These are phyloP conservation scores for Oligia strigilis DNA, from an alignment of 2,888 invertebrate genomes.

Conservation along the genomic window DNA sequence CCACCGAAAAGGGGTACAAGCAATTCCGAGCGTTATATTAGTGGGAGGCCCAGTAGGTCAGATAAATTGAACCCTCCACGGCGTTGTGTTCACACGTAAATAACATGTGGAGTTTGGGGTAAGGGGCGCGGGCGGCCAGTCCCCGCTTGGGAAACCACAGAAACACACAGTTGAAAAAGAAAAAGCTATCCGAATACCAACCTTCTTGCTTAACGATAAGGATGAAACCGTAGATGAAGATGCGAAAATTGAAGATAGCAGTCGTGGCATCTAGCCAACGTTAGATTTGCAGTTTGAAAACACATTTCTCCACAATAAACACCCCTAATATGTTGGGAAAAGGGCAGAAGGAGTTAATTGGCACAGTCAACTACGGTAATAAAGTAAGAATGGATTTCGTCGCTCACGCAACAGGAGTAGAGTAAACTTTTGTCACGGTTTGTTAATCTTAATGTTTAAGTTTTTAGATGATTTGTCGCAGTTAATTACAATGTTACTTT, in stretches of 20 bases:
- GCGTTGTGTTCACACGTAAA: slow-evolving; percentile 90
- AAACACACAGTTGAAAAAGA: slow-evolving; percentile 40
- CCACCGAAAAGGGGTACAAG: slow-evolving; percentile 78
- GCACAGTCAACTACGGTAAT: slow-evolving; percentile 49
- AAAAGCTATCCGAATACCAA: slow-evolving; percentile 57
- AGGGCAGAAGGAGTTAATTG: slow-evolving; percentile 67
- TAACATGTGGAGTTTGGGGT: slow-evolving; percentile 88
- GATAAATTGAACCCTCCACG: slow-evolving; percentile 90
- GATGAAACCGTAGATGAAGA: slow-evolving; percentile 26
- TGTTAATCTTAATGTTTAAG: slow-evolving; percentile 85
- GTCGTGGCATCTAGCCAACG: slow-evolving; percentile 77
- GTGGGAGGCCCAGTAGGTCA: slow-evolving; percentile 90
- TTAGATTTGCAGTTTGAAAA: slow-evolving; percentile 78
- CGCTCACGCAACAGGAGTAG: slow-evolving; percentile 87
- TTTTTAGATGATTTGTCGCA: slow-evolving; percentile 77
- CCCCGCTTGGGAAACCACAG: slow-evolving; percentile 69
- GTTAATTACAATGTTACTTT: slow-evolving; percentile 57
- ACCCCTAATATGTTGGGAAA: slow-evolving; percentile 74
- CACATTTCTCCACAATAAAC: slow-evolving; percentile 72
- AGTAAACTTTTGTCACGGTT: slow-evolving; percentile 88
- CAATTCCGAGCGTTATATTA: slow-evolving; percentile 87
- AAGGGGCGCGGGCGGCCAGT: slow-evolving; percentile 78
- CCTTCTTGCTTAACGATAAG: slow-evolving; percentile 70
- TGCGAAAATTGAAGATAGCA: slow-evolving; percentile 60
- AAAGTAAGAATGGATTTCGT: slow-evolving; percentile 83